Conservation (phyloP, 2,113 vertebrate species). For the Esox niger region DNA sequence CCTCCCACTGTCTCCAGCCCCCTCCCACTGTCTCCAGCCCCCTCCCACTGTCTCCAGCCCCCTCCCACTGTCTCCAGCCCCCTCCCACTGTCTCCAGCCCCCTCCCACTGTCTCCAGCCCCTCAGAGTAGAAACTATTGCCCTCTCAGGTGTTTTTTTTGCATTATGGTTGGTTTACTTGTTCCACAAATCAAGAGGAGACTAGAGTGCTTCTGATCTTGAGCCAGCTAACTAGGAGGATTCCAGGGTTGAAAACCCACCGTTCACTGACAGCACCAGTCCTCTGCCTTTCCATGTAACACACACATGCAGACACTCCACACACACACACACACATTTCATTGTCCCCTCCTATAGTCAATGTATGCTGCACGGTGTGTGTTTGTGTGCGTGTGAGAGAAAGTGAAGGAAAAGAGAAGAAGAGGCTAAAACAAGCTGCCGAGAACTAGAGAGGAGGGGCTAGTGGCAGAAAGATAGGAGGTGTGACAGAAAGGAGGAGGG, state of each 20-base stretch:
- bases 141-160: too few species aligned
- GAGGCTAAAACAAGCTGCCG: conserved; percentile 64
- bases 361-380: conserved; percentile 41
- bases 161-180: too few species aligned
- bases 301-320: conserved; percentile 17
- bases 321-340: conserved; percentile 25
- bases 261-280: conserved; percentile 21
- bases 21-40: too few species aligned
- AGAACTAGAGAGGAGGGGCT: conserved; percentile 52
- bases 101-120: conserved; percentile 6
- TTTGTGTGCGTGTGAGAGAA: conserved; percentile 50
- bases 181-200: conserved; percentile 19
- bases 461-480: conserved; percentile 33
- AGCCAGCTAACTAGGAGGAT: conserved; percentile 13
- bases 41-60: not conserved
- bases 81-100: conserved; percentile 18
- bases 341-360: conserved; percentile 42
- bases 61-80: conserved; percentile 5
- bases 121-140: not conserved
- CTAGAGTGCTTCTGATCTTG: conserved; percentile 42
- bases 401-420: conserved; percentile 35
- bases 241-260: conserved; percentile 17
- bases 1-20: too few species aligned
- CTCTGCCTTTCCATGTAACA: not conserved
- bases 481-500: conserved; percentile 21